Base-by-base conservation (phyloP, 2,888 invertebrate genomes). In the Epiblema foenella region DNA sequence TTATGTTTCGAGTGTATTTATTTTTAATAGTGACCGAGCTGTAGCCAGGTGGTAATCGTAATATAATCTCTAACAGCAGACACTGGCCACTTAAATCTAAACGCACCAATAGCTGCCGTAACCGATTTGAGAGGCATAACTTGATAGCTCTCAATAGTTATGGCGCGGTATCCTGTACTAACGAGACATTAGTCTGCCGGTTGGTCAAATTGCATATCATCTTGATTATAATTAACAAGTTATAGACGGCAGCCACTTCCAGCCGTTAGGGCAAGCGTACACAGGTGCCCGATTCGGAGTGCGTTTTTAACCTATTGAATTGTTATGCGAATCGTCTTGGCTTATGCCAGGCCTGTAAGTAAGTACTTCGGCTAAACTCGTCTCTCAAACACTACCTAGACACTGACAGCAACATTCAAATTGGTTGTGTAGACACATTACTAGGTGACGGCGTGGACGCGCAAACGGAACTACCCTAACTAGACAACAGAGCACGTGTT, bases 181-280 rank as follows among this genome's bases (percentile, higher is more conserved):
- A 83, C 85, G 78, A 85, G 82, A 81, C 83, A 84, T 87, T 86
- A 86, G 84, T 81, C 73, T 77, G 78, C 74, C 76, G 82, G 82
- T 69, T 82, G 83, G 81, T 86, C 83, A 86, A 88, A 90, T 89
- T 89, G 88, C 83, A 77, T 75, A 80, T 79, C 83, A 79, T 80
- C 86, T 87, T 85, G 86, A 89, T 88, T 87, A 88, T 83, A 89
- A 89, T 89, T 89, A 89, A 89, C 81, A 78, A 83, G 85, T 83
- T 83, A 85, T 82, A 81, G 85, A 85, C 84, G 80, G 84, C 82
- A 77, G 81, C 75, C 78, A 76, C 73, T 77, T 70, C 79, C 81
- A 80, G 84, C 83, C 83, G 75, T 77, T 77, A 82, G 81, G 80
- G 84, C 81, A 82, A 10, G 18, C 18, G 80, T 80, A 64, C 52